phyloP scores from a whole-genome alignment of 1,140 invertebrate genomes.

The Arctopsyche grandis region DNA sequence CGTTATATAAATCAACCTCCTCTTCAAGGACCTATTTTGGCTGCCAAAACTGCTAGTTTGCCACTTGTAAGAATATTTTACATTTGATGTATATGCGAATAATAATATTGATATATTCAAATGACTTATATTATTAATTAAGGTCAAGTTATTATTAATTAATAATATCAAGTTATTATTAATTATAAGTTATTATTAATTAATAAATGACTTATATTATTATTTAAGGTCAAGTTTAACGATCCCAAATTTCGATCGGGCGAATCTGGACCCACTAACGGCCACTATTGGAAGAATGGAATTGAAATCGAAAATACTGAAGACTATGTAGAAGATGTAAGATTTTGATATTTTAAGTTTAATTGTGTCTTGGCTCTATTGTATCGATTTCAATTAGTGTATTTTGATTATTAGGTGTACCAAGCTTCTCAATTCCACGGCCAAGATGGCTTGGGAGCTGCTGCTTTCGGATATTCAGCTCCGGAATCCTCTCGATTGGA shows the following conservation, averaged over 20 bases:
- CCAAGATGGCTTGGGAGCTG: constrained; percentile 72
- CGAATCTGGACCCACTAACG: constrained; percentile 64
- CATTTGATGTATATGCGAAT: too few species aligned
- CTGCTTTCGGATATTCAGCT: constrained; percentile 71
- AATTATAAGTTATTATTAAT: background rate
- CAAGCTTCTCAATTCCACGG: constrained; percentile 73
- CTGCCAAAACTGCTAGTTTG: constrained; percentile 58
- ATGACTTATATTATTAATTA: too few species aligned
- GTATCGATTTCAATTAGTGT: too few species aligned
- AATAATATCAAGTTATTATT: background rate
- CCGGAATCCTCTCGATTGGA: constrained; percentile 73
- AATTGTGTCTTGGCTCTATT: background rate
- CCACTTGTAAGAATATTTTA: constrained; percentile 58
- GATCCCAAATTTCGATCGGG: constrained; percentile 62
- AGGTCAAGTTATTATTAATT: too few species aligned
- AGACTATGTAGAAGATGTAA: constrained; percentile 70
- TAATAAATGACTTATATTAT: too few species aligned
- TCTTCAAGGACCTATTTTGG: constrained; percentile 59
- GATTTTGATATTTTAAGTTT: constrained; percentile 12
- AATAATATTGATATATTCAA: too few species aligned
- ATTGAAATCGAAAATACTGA: constrained; percentile 70
- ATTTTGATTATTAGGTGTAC: constrained; percentile 63
- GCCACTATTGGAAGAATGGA: constrained; percentile 69
- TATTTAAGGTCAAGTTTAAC: constrained; percentile 59
- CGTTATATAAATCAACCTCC: constrained; percentile 66